Conservation (phyloP, 1,140 invertebrate genomes). For the Drosophila punjabiensis region DNA sequence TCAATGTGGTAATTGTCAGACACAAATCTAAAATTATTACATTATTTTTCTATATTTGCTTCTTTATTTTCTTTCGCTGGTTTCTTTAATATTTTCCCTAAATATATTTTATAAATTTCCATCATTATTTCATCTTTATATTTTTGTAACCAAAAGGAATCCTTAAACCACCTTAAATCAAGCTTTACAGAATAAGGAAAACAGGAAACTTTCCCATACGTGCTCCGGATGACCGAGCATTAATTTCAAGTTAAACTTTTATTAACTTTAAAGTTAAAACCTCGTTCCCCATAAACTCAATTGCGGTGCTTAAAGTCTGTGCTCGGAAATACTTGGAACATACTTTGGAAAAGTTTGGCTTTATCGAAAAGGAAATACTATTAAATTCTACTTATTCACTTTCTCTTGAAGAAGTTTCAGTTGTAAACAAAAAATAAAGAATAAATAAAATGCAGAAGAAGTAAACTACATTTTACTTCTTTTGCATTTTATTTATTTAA, state of each 20-base stretch:
- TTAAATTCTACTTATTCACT: conserved; percentile 14
- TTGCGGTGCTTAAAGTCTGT: background rate
- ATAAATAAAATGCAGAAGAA: background rate
- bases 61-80: background rate
- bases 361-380: conserved; percentile 23
- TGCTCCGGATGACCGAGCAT: conserved; percentile 25
- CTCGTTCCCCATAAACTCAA: background rate
- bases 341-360: conserved; percentile 23
- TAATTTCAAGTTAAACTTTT: conserved; percentile 26
- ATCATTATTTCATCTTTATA: background rate
- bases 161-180: background rate
- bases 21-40: background rate
- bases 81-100: background rate
- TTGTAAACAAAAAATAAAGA: background rate
- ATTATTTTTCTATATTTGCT: background rate
- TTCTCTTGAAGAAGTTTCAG: background rate
- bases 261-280: background rate
- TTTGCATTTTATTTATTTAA: too few relatives aligned
- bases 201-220: conserved; percentile 14
- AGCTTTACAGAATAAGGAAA: background rate
- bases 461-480: background rate
- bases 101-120: background rate
- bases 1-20: too few relatives aligned
- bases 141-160: background rate
- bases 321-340: conserved; percentile 5